Base-by-base conservation (phyloP, 1,140 invertebrate genomes). In the Rhynchophorus ferrugineus region DNA sequence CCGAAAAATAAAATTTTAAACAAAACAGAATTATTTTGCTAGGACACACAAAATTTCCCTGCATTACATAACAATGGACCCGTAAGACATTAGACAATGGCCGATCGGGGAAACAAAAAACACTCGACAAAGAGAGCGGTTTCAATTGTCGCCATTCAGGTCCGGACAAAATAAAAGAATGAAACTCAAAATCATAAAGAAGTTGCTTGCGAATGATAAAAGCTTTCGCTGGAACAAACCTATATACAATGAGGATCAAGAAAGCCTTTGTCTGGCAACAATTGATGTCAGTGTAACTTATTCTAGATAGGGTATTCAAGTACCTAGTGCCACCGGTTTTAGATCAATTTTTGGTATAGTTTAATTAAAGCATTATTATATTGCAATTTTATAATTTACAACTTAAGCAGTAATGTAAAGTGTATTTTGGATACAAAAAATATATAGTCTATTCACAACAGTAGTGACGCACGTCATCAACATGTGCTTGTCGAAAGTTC, bases 131-230 rank as follows among this genome's bases (percentile, higher is more conserved):
- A 61, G 60, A 58, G 54, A 60, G 60, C 56, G 62, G 59, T 64
- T 64, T 64, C 62, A 64, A 64, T 64, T 64, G 60, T 64, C 62
- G 61, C 60, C 61, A 64, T 64, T 61, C 62, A 64, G 45, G 58
- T 61, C 54, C 58, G 59, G 57, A 56, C 54, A 62, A 64, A 61
- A 62, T 60, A 64, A 64, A 61, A 62, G 60, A 62, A 54, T 60
- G 56, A 60, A 58, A 58, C 57, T 52, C 58, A 56, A 60, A 60
- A 60, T 61, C 54, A 63, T 61, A 60, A 63, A 58, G 54, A 55
- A 61, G 56, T 54, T 57, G 56, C 43, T 62, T 61, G 60, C 60
- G 56, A 64, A 64, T 62, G 62, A 64, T 64, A 61, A 64, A 64
- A 64, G 62, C 62, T 49, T 41, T 41, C 18, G 56, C 52, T 59